Evolutionary conservation across 2,113 vertebrate species (phyloP).

Genomic region (Pseudorhombus dupliciocellatus): DNA sequence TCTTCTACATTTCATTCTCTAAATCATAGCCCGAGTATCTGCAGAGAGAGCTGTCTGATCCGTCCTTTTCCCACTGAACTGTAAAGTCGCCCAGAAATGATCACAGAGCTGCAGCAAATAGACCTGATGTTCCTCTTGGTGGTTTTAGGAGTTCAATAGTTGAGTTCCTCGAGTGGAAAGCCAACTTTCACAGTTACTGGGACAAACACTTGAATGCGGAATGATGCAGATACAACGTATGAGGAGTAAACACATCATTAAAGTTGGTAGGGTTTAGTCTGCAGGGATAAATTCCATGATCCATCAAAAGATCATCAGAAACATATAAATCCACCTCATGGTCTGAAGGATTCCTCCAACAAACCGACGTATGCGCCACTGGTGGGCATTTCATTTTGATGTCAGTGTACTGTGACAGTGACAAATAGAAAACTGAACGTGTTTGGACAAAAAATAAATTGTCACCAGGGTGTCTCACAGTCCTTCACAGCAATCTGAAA

Average conservation of each 20-base stretch:
- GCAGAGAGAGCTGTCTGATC: constrained; percentile 55
- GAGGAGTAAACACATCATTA: too few relatives aligned
- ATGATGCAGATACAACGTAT: background rate
- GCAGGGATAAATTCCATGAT: background rate
- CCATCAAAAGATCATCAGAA: background rate
- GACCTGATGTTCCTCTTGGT: constrained; percentile 41
- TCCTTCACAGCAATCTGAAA: too few relatives aligned
- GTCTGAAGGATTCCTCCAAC: background rate
- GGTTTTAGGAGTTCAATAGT: constrained; percentile 36
- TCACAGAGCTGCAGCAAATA: constrained; percentile 55
- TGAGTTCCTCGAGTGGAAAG: constrained; percentile 26
- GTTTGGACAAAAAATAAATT: too few relatives aligned
- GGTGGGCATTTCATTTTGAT: background rate
- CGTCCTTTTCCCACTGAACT: constrained; percentile 39
- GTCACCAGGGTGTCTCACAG: too few relatives aligned
- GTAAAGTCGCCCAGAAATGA: constrained; percentile 53
- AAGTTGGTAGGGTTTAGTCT: too few relatives aligned
- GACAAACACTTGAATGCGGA: background rate
- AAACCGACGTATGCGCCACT: background rate
- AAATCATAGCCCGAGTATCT: constrained; percentile 41
- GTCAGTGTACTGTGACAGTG: background rate
- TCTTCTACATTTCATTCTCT: constrained; percentile 27
- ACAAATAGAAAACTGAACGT: background rate
- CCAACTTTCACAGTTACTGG: constrained; percentile 22
- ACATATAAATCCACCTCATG: background rate